Percentiles rank a stretch among this genome's conserved stretches.
phyloP scores from a whole-genome alignment of 2,113 vertebrate species.

The Motacilla tschutschensis region DNA sequence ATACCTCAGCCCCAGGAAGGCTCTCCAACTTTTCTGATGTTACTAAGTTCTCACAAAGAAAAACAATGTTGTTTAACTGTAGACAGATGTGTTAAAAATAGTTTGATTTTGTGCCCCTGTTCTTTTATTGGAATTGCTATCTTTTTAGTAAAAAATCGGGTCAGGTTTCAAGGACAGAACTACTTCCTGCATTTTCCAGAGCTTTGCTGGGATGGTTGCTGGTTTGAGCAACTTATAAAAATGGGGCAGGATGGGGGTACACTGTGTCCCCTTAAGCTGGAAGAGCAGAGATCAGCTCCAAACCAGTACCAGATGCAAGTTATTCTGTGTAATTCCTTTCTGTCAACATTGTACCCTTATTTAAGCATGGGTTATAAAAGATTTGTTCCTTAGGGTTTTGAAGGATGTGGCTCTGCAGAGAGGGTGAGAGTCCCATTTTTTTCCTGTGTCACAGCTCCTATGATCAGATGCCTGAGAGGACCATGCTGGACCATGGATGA shows the following conservation, averaged over 20 bases:
- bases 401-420: background rate
- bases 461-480: background rate
- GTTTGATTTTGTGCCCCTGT: background rate
- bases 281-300: background rate
- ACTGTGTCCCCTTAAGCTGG: background rate
- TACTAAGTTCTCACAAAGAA: constrained; percentile 31
- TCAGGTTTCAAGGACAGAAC: background rate
- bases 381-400: background rate
- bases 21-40: constrained; percentile 36
- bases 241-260: background rate
- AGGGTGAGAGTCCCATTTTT: background rate
- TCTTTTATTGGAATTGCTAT: background rate
- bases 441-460: fast-evolving
- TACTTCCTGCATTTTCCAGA: background rate
- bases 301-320: background rate
- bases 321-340: background rate
- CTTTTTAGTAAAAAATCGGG: background rate
- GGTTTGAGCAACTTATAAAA: background rate
- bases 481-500: fast-evolving
- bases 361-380: background rate
- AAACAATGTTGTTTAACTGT: constrained; percentile 19
- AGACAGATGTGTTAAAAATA: constrained; percentile 20
- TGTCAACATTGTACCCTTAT: background rate
- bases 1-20: background rate
- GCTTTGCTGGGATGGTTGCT: background rate